Evolutionary conservation across 2,113 vertebrate species (phyloP), one percentile per base, ranked within the genome.

Genomic region (Pelobates fuscus): DNA sequence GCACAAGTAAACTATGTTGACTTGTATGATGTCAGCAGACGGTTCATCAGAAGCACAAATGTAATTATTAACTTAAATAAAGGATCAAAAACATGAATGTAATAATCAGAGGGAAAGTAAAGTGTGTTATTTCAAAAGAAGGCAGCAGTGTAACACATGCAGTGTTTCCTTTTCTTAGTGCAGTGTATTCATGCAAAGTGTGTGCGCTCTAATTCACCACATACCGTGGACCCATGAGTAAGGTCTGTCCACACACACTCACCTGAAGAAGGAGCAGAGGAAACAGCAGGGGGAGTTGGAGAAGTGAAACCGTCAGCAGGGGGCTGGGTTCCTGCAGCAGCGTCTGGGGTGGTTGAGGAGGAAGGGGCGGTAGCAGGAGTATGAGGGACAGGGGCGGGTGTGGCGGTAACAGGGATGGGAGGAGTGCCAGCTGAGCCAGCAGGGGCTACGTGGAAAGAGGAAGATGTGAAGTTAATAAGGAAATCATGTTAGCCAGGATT

Each of bases 271-370:
- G 91, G 92, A 86, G 93, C 84, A 62, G 94, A 93, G 87, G 94
- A 86, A 67, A 93, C 93, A 89, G 94, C 94, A 85, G 95, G 93
- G 93, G 94, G 96, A 88, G 94, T 84, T 89, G 93, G 94, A 81
- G 96, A 94, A 83, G 94, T 95, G 80, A 96, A 90, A 91, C 91
- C 90, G 86, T 94, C 94, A 84, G 95, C 92, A 81, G 93, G 94
- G 85, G 85, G 85, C 78, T 90, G 91, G 86, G 89, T 89, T 83
- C 94, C 95, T 88, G 93, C 85, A 83, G 88, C 81, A 62, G 88
- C 86, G 80, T 91, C 91, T 83, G 90, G 88, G 54, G 94, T 88
- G 86, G 93, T 87, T 89, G 92, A 89, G 85, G 81, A 81, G 0
- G 94, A 86, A 81, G 91, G 83, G 61, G 84, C 88, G 77, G 87